These are phyloP conservation scores for Rutpela maculata DNA, from an alignment of 2,888 invertebrate species.

Conservation along the genomic window DNA sequence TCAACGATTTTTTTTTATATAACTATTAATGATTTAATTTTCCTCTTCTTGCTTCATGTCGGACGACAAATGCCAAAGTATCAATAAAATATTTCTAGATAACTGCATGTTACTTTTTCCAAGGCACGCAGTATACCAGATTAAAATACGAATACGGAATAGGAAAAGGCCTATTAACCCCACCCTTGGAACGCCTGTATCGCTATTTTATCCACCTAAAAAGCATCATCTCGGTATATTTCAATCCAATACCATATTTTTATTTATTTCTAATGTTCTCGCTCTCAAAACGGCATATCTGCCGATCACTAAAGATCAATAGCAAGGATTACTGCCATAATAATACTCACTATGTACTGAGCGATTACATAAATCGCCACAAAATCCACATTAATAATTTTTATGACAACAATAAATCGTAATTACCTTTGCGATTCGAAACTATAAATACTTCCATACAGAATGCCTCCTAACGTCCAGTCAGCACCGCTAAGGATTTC, in stretches of 20 bases:
- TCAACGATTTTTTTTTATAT: no score
- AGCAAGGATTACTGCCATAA: conserved; percentile 35
- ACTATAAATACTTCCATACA: conserved; percentile 48
- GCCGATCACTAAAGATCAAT: conserved; percentile 30
- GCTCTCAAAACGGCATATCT: conserved; percentile 36
- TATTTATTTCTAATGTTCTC: neutral
- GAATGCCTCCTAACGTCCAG: conserved; percentile 41
- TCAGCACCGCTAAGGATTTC: conserved; percentile 42
- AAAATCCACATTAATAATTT: conserved; percentile 56
- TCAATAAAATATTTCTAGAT: no score
- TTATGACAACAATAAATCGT: conserved; percentile 60
- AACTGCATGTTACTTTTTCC: no score
- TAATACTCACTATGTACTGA: conserved; percentile 44
- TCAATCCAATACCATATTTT: conserved; percentile 18
- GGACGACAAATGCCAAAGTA: no score
- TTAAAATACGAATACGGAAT: no score
- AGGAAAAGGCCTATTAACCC: neutral
- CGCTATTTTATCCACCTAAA: neutral
- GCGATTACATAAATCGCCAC: conserved; percentile 52
- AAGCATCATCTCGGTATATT: neutral
- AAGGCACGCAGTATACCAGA: no score
- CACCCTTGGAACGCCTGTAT: neutral
- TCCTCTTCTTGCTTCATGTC: no score
- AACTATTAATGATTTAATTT: no score
- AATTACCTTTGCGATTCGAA: conserved; percentile 52